Base-by-base conservation (phyloP, 2,888 invertebrate species). In the Cheilosia soror region DNA sequence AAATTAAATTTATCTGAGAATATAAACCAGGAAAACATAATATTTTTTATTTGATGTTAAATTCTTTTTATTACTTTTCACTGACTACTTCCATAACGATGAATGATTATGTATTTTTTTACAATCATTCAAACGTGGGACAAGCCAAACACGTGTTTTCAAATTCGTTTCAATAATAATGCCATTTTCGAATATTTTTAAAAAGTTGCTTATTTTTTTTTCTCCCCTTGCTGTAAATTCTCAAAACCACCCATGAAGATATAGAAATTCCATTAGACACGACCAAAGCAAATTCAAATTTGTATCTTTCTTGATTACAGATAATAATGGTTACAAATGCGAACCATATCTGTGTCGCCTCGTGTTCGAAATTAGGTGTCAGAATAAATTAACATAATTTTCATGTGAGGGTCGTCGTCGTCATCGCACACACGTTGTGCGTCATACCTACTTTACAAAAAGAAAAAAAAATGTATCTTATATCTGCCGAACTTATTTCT, bases 281-380 rank as follows among this genome's bases (percentile, higher is more conserved):
- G 7, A 3, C 11, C 25, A 49, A 20, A 33, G 11, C 47, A 20
- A 47, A 60, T 60, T 25, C n/a, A 42, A 60, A 42, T 60, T 47
- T 47, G 15, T 31, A 20, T 63, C 33, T 25, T 7, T 13, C 5
- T 2, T 51, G 51, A 65, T 65, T 51, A 27, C 65, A 51, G 37
- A 51, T 51, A 65, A 65, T 51, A 47, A 33, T 49, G 65, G 27
- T 68, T 51, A 66, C 66, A 40, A 66, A 68, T 68, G 68, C 69
- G 33, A 69, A 69, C 44, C 63, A 40, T 66, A 73, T 60, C 44
- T 11, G 68, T 29, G 47, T 20, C 47, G 75, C 63, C 49, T 68
- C 75, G 55, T 80, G 80, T 69, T 68, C 62, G 55, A 68, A 80
- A 80, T 81, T 76, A 53, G 69, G 76, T 81, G 76, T 69, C 69